Percentiles rank a stretch among this genome's conserved stretches.
Evolutionary conservation across 2,113 vertebrate species (phyloP).

Genomic region (Prionailurus bengalensis): DNA sequence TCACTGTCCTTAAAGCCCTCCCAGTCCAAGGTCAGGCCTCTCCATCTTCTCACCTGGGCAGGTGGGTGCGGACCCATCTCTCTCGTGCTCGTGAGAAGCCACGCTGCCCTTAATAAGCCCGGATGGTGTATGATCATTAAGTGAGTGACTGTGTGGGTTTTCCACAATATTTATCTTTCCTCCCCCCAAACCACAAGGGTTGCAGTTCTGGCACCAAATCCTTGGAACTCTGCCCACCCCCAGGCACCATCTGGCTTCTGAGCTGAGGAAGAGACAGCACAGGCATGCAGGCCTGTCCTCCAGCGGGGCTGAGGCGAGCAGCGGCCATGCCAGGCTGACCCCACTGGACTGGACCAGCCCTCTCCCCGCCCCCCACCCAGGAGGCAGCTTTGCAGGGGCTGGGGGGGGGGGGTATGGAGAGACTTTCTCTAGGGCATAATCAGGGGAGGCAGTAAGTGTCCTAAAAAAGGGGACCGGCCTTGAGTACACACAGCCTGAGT

Average conservation of each 20-base stretch:
- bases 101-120: neutral
- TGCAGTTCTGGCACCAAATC: conserved; percentile 54
- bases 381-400: neutral
- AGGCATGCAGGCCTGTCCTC: neutral
- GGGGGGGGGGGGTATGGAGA: too few relatives aligned
- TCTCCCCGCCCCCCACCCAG: neutral
- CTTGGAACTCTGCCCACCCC: conserved; percentile 74
- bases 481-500: neutral
- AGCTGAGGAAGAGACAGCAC: conserved; percentile 52
- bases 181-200: conserved; percentile 47
- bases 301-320: neutral
- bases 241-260: conserved; percentile 74
- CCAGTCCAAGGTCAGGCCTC: neutral
- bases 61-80: neutral
- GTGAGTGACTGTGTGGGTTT: conserved; percentile 55
- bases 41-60: neutral
- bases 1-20: too few relatives aligned
- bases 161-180: conserved; percentile 72
- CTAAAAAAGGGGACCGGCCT: neutral
- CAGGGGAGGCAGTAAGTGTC: neutral
- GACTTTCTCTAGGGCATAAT: neutral
- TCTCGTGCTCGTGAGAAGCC: rapidly evolving
- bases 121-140: neutral
- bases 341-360: neutral
- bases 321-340: neutral